A percentile compares a stretch with the other conserved stretches of the same genome.
Conservation (phyloP, 2,888 invertebrate species). For the Eumacrocentrus americanus region DNA sequence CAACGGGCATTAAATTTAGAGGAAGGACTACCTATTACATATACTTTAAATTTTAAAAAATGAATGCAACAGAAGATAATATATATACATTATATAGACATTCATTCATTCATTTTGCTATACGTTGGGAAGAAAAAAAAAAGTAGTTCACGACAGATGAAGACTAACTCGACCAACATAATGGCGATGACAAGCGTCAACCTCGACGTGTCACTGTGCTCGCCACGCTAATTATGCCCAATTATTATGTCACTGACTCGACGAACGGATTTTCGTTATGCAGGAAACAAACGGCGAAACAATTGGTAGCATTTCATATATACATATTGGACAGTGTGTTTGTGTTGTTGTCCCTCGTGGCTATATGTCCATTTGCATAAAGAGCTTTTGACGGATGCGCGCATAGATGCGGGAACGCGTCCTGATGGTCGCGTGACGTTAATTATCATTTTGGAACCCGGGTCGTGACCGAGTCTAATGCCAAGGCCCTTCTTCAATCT, state of each 20-base stretch:
- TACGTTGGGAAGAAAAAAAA: neutral
- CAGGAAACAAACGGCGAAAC: slow-evolving; percentile 26
- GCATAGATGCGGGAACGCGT: slow-evolving; percentile 31
- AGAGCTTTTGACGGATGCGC: slow-evolving; percentile 33
- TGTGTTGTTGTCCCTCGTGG: slow-evolving; percentile 27
- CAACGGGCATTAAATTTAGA: neutral
- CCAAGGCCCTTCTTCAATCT: neutral
- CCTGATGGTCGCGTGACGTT: slow-evolving; percentile 41
- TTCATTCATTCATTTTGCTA: too few relatives aligned
- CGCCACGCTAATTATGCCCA: slow-evolving; percentile 18
- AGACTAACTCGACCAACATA: slow-evolving; percentile 21
- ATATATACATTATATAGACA: too few relatives aligned
- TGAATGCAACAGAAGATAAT: too few relatives aligned
- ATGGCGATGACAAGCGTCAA: slow-evolving; percentile 29
- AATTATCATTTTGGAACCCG: slow-evolving; percentile 39
- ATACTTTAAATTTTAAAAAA: neutral
- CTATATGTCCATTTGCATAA: slow-evolving; percentile 36
- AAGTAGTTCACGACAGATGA: slow-evolving; percentile 16
- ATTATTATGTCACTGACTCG: slow-evolving; percentile 24
- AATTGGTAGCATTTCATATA: slow-evolving; percentile 20
- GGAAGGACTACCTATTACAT: too few relatives aligned
- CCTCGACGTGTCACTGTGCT: slow-evolving; percentile 23
- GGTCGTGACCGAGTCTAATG: slow-evolving; percentile 23
- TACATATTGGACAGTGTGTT: slow-evolving; percentile 18
- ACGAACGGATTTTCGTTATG: slow-evolving; percentile 27